These are phyloP conservation scores for Eristalinus aeneus DNA, from an alignment of 2,888 invertebrate species.

Conservation along the genomic window DNA sequence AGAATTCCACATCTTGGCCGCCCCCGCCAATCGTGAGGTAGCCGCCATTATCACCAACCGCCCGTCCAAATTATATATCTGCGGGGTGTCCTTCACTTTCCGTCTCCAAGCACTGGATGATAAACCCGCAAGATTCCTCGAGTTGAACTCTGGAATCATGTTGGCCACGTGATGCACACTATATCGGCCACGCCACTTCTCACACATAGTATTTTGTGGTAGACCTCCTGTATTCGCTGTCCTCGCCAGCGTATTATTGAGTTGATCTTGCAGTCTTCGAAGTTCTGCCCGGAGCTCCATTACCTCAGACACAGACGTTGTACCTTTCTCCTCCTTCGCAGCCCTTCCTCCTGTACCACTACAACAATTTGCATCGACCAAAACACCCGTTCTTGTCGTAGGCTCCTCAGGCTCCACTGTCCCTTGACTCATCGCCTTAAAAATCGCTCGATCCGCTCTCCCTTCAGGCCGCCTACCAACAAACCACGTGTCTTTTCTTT, in stretches of 20 bases:
- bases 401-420: background rate
- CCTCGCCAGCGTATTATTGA: too few relatives aligned
- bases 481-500: background rate
- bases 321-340: background rate
- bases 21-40: background rate
- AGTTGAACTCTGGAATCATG: background rate
- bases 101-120: conserved; percentile 1
- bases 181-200: background rate
- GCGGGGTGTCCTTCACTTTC: background rate
- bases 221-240: background rate
- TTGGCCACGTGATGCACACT: conserved; percentile 2
- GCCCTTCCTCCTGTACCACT: background rate
- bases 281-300: too few relatives aligned
- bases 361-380: background rate
- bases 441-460: background rate
- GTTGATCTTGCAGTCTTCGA: too few relatives aligned
- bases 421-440: background rate
- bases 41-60: background rate
- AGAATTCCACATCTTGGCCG: conserved; percentile 3
- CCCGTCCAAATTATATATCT: too few relatives aligned
- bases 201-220: background rate
- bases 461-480: background rate
- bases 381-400: background rate
- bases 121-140: background rate
- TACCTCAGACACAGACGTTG: too few relatives aligned